Evolutionary conservation across 2,113 vertebrate genomes (phyloP), one percentile per base, ranked within the genome.

Genomic region (Aviceda subcristata): DNA sequence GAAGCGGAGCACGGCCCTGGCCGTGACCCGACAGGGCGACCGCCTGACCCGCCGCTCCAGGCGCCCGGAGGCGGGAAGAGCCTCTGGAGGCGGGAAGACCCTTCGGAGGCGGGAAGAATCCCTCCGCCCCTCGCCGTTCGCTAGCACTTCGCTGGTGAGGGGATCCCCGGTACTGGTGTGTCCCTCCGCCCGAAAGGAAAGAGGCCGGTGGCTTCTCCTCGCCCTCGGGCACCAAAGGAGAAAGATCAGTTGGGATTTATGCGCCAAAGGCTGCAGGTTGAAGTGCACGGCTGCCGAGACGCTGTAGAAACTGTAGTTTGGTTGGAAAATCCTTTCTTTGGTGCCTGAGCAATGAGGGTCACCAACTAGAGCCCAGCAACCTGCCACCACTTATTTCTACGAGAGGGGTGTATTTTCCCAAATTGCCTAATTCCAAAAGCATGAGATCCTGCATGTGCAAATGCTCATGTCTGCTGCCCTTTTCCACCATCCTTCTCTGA

Each of bases 81-180:
- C 4, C n/a, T 1, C 22, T n/a, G n/a, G 3, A 18, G 59, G 74
- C 51, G 73, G 57, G 50, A 78, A 59, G 6, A 50, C 22, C 4
- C n/a, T 0, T 20, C 1, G 20, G 1, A 3, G 57, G 80, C 71
- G 80, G 81, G 77, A 87, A 43, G 9, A 26, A 10, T 15, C 30
- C 45, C 21, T 30, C 46, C 48, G 34, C 60, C 17, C 17, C 21
- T 3, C 11, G 4, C 2, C 4, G 2, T 0, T 2, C 13, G 2
- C 51, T 30, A 7, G 22, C 38, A 15, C 18, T 9, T 10, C 24
- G 1, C 38, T 0, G 19, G 3, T 23, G 36, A 8, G 18, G 8
- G 9, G 15, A 16, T 15, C 14, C 51, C 0, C 18, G 1, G 7
- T 0, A 7, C 0, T 7, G 5, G 0, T 0, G 53, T 32, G 18